Evolutionary conservation across 2,797 vertebrate genomes (phyloP).

Genomic region (Silurus lanzhouensis): DNA sequence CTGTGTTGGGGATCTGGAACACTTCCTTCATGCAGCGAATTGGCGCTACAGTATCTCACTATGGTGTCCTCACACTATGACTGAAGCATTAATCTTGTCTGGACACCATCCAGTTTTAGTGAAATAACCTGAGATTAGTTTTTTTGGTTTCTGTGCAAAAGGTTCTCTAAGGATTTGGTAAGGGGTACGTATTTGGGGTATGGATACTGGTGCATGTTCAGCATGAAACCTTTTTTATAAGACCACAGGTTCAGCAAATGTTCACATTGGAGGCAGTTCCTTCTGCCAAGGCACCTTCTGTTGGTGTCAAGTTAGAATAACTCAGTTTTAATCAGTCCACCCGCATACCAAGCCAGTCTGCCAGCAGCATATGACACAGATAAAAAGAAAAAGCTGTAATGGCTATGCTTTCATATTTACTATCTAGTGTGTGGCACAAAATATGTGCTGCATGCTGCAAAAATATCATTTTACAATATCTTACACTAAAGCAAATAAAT

Average conservation of each 20-base stretch:
- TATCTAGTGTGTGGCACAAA: too few species aligned
- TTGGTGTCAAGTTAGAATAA: slow-evolving; percentile 49
- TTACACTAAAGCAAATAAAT: too few species aligned
- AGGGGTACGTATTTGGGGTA: neutral
- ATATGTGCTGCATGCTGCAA: too few species aligned
- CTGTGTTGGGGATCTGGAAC: slow-evolving; percentile 48
- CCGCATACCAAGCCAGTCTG: slow-evolving; percentile 36
- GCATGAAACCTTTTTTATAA: slow-evolving; percentile 19
- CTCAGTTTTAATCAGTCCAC: slow-evolving; percentile 54
- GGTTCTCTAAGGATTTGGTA: slow-evolving; percentile 10
- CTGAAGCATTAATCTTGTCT: slow-evolving; percentile 39
- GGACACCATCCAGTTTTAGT: slow-evolving; percentile 14
- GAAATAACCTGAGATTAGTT: slow-evolving; percentile 12
- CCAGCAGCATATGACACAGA: slow-evolving; percentile 38
- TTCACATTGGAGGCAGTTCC: slow-evolving; percentile 32
- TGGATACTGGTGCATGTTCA: slow-evolving; percentile 8
- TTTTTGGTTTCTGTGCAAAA: slow-evolving; percentile 14
- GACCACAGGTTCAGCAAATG: slow-evolving; percentile 44
- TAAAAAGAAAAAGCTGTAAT: slow-evolving; percentile 35
- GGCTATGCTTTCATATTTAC: neutral
- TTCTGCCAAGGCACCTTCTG: slow-evolving; percentile 52
- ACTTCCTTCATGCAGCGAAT: slow-evolving; percentile 48
- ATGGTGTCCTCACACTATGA: slow-evolving; percentile 35
- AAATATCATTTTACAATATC: too few species aligned
- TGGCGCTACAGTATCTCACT: slow-evolving; percentile 41